Conservation (phyloP, 2,113 vertebrate genomes). For the Jaculus jaculus region DNA sequence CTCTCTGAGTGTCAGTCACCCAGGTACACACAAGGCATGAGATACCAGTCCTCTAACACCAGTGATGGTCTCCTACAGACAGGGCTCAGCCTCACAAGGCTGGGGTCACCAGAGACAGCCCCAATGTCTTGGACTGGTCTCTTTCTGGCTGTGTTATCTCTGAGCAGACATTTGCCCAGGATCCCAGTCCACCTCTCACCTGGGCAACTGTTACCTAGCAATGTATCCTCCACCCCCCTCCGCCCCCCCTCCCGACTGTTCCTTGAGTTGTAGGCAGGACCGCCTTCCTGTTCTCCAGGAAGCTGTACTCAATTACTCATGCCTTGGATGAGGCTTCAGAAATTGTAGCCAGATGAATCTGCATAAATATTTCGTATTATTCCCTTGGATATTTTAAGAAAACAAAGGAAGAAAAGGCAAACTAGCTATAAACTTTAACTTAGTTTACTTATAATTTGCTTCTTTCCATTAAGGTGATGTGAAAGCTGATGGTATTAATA, state of each 20-base stretch:
- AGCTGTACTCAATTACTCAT: background rate
- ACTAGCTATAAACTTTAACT: slow-evolving; percentile 39
- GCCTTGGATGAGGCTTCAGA: background rate
- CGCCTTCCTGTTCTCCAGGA: background rate
- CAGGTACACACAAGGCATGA: background rate
- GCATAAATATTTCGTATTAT: background rate
- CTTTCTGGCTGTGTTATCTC: background rate
- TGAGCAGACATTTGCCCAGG: background rate
- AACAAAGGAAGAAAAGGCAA: background rate
- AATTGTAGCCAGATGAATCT: background rate
- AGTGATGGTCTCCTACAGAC: background rate
- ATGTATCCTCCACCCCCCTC: background rate
- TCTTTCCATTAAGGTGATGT: background rate
- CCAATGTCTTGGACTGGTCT: background rate
- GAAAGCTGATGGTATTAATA: background rate
- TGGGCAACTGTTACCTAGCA: background rate
- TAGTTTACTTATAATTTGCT: slow-evolving; percentile 8
- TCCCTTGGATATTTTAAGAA: slow-evolving; percentile 30
- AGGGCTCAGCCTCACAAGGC: background rate
- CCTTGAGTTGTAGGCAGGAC: background rate
- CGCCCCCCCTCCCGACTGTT: background rate
- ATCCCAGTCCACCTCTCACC: background rate
- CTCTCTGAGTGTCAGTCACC: background rate
- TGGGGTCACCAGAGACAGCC: background rate
- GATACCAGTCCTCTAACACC: background rate